Evolutionary conservation across 2,888 invertebrate genomes (phyloP).

Genomic region (Shargacucullia verbasci): DNA sequence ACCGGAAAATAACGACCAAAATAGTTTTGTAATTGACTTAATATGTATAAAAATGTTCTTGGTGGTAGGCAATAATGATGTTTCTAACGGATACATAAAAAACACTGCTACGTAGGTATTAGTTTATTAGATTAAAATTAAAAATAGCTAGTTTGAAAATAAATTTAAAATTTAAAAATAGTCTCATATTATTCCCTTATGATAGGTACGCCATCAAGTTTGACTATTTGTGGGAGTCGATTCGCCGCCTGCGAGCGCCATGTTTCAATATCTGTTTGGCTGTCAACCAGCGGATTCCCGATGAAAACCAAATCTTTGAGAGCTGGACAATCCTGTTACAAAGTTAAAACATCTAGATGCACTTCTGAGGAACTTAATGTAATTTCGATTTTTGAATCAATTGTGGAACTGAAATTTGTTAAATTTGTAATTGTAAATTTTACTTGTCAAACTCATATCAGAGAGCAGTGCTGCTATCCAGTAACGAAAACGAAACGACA

Average conservation of each 20-base stretch:
- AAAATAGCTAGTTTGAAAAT: slow-evolving; percentile 4
- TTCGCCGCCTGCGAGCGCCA: slow-evolving; percentile 92
- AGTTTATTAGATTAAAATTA: not conserved
- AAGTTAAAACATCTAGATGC: not conserved
- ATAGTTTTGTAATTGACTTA: slow-evolving; percentile 67
- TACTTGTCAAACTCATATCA: too few relatives aligned
- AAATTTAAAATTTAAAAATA: not conserved
- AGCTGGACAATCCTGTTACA: slow-evolving; percentile 87
- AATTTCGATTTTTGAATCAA: too few relatives aligned
- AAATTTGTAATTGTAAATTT: too few relatives aligned
- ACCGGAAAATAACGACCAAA: slow-evolving; percentile 52
- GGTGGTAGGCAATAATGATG: not conserved
- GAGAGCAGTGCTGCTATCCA: too few relatives aligned
- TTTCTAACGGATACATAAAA: not conserved
- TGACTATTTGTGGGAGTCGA: slow-evolving; percentile 92
- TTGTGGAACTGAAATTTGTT: too few relatives aligned
- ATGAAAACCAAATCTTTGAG: slow-evolving; percentile 94
- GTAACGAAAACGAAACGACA: too few relatives aligned
- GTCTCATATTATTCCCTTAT: slow-evolving; percentile 75
- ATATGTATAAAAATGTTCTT: slow-evolving; percentile 22
- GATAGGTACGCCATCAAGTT: slow-evolving; percentile 94
- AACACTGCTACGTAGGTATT: not conserved
- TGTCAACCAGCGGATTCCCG: slow-evolving; percentile 94
- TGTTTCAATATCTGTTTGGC: slow-evolving; percentile 90
- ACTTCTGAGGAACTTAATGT: too few relatives aligned